Percentiles rank a stretch among this genome's conserved stretches.
Conservation (phyloP, 2,113 vertebrate genomes). For the Podocnemis expansa region DNA sequence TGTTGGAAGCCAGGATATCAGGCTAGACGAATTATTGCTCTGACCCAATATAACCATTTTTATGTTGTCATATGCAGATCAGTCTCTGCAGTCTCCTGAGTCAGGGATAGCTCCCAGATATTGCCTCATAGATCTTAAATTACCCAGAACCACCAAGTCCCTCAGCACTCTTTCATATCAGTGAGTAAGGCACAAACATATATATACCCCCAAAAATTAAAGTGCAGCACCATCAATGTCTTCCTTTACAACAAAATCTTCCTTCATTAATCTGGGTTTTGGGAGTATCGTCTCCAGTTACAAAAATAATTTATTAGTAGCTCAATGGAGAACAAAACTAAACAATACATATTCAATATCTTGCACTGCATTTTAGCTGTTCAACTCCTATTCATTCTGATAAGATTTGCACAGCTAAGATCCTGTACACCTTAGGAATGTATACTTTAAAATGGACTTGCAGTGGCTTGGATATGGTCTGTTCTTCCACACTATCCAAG, state of each 20-base stretch:
- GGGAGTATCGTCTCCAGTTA: background rate
- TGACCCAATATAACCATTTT: too few species aligned
- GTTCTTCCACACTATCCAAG: slow-evolving; percentile 52
- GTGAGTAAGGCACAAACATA: background rate
- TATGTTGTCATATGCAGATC: background rate
- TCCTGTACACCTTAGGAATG: slow-evolving; percentile 43
- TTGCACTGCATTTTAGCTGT: slow-evolving; percentile 45
- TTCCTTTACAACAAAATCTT: background rate
- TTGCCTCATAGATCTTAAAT: background rate
- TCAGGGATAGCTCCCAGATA: background rate
- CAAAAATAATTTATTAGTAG: slow-evolving; percentile 43
- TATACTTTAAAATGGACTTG: slow-evolving; percentile 52
- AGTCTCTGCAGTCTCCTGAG: background rate
- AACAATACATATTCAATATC: background rate
- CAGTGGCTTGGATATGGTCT: slow-evolving; percentile 46
- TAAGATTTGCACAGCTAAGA: slow-evolving; percentile 59
- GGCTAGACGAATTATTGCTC: too few species aligned
- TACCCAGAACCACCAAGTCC: background rate
- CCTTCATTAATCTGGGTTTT: slow-evolving; percentile 4
- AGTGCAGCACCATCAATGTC: background rate
- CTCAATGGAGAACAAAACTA: slow-evolving; percentile 32
- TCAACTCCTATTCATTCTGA: slow-evolving; percentile 37
- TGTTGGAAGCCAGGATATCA: too few species aligned
- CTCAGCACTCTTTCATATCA: background rate
- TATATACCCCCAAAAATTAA: background rate